Percentiles rank a stretch among this genome's conserved stretches.
Evolutionary conservation across 1,140 invertebrate genomes (phyloP).

Genomic region (Drosophila athabasca): DNA sequence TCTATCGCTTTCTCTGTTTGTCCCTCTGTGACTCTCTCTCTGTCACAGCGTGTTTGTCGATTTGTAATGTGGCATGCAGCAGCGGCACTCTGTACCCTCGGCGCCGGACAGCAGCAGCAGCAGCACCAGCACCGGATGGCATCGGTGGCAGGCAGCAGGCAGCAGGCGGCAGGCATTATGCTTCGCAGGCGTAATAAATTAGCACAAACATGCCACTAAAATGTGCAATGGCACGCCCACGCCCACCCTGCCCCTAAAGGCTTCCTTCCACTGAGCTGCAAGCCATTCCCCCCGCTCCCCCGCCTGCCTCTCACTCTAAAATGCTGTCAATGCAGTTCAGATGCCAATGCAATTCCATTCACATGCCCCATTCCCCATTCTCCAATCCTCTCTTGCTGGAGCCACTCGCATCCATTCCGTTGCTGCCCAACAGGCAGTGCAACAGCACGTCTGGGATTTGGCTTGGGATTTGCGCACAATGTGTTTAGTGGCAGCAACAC

Average conservation of each 20-base stretch:
- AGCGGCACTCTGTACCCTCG: constrained; percentile 8
- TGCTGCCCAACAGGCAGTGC: constrained; percentile 24
- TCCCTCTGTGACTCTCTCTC: no score
- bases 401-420: constrained; percentile 30
- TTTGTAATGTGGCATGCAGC: constrained; percentile 32
- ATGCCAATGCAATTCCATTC: constrained; percentile 55
- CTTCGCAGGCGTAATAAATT: constrained; percentile 78
- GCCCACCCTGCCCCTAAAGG: constrained; percentile 35
- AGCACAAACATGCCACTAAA: constrained; percentile 80
- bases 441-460: constrained; percentile 70
- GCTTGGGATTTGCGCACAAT: constrained; percentile 74
- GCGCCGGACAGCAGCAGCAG: constrained; percentile 5
- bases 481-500: constrained; percentile 68
- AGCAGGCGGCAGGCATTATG: constrained; percentile 58
- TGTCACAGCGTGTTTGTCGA: constrained; percentile 3
- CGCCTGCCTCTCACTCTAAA: constrained; percentile 43
- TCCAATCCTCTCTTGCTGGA: constrained; percentile 14
- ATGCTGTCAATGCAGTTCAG: constrained; percentile 75
- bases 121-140: constrained; percentile 1
- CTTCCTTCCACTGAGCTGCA: constrained; percentile 30
- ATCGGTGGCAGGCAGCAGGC: constrained; percentile 28
- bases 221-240: constrained; percentile 76
- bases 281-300: no score
- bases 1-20: constrained; percentile 6
- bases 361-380: no score